Conservation (phyloP, 2,888 invertebrate genomes). For the Plagodis dolabraria region DNA sequence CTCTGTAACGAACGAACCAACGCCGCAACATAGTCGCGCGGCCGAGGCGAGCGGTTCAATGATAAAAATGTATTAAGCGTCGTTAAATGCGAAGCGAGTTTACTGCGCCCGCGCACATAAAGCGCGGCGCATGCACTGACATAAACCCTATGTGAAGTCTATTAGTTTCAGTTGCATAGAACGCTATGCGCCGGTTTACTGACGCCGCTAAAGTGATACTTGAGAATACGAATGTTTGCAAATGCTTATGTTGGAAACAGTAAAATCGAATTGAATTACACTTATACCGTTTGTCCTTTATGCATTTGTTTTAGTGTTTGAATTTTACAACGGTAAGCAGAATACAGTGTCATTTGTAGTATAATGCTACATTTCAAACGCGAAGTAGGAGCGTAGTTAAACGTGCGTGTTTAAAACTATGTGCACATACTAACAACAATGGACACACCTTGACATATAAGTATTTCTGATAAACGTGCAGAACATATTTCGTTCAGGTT, state of each 20-base stretch:
- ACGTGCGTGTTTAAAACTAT: conserved; percentile 29
- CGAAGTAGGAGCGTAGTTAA: too few species aligned
- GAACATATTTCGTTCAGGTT: conserved; percentile 14
- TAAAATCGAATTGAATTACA: conserved; percentile 60
- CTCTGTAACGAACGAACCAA: conserved; percentile 33
- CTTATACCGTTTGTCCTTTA: conserved; percentile 42
- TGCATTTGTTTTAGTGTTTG: conserved; percentile 45
- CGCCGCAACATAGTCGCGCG: conserved; percentile 43
- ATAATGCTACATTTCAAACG: conserved; percentile 31
- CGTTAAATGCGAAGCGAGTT: conserved; percentile 73
- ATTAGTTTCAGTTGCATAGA: conserved; percentile 85
- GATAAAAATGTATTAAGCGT: conserved; percentile 79
- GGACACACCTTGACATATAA: conserved; percentile 35
- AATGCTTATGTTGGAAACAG: conserved; percentile 58
- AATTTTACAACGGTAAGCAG: conserved; percentile 42
- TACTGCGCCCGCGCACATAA: conserved; percentile 73
- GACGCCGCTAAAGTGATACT: conserved; percentile 55
- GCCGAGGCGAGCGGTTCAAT: conserved; percentile 57
- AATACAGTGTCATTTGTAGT: conserved; percentile 40
- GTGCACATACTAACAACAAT: conserved; percentile 25
- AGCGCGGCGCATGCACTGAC: conserved; percentile 66
- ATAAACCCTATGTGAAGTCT: conserved; percentile 69
- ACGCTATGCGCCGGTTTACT: conserved; percentile 50
- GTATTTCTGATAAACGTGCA: conserved; percentile 42
- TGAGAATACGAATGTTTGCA: conserved; percentile 50